Evolutionary conservation across 2,113 vertebrate species (phyloP).

Genomic region (Brachyistius frenatus): DNA sequence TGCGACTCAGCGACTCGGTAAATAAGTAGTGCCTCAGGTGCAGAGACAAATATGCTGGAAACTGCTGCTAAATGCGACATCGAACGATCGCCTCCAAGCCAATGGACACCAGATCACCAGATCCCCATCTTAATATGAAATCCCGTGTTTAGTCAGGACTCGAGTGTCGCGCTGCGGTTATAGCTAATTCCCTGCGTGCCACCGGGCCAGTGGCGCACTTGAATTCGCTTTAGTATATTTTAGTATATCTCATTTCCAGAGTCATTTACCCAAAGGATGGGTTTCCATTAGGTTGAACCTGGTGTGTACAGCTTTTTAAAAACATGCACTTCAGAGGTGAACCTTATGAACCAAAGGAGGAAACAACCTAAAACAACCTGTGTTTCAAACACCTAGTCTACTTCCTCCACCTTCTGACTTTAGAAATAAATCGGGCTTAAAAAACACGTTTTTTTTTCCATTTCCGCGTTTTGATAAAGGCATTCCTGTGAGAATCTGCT

Average conservation of each 20-base stretch:
- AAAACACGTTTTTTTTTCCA: constrained; percentile 5
- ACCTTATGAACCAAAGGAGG: constrained; percentile 9
- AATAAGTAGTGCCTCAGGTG: not conserved
- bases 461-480: constrained; percentile 55
- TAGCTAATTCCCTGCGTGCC: constrained; percentile 68
- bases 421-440: constrained; percentile 17
- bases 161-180: constrained; percentile 51
- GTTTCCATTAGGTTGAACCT: constrained; percentile 22
- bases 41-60: constrained; percentile 9
- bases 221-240: constrained; percentile 55
- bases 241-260: constrained; percentile 9
- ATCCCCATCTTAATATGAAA: constrained; percentile 44
- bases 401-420: constrained; percentile 13
- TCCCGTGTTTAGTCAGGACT: constrained; percentile 61
- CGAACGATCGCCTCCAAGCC: constrained; percentile 9
- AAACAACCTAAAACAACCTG: constrained; percentile 22
- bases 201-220: constrained; percentile 61
- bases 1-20: not conserved
- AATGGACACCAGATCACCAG: constrained; percentile 34
- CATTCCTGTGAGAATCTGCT: constrained; percentile 57
- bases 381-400: constrained; percentile 9
- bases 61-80: constrained; percentile 3
- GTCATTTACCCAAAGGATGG: not conserved
- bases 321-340: not conserved
- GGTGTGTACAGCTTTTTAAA: constrained; percentile 21